Conservation (phyloP, 2,888 invertebrate species). For the Apamea epomidion region DNA sequence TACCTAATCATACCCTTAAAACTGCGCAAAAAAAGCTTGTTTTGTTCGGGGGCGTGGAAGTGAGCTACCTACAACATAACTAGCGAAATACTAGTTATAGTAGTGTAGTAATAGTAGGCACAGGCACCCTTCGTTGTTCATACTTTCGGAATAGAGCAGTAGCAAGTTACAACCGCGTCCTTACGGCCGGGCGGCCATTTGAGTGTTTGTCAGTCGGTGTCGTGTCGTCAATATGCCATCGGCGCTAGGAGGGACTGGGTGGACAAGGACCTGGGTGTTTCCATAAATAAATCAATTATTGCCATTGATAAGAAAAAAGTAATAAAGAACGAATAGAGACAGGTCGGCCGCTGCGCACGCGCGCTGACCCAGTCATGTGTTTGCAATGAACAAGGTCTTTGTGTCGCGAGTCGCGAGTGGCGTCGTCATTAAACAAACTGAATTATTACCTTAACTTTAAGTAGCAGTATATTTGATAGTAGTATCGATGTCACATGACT, state of each 20-base stretch:
- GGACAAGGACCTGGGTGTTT: neutral
- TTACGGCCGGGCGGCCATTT: neutral
- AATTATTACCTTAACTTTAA: constrained; percentile 50
- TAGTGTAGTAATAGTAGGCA: too few relatives aligned
- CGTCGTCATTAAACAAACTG: constrained; percentile 41
- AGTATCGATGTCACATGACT: constrained; percentile 44
- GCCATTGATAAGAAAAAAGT: constrained; percentile 10
- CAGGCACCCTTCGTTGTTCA: too few relatives aligned
- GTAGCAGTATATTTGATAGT: constrained; percentile 43
- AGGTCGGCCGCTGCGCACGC: neutral
- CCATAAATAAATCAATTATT: constrained; percentile 9
- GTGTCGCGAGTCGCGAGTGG: neutral
- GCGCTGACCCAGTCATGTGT: constrained; percentile 38
- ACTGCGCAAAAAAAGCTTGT: too few relatives aligned
- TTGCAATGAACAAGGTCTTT: constrained; percentile 46
- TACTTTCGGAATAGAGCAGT: too few relatives aligned
- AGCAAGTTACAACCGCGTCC: neutral
- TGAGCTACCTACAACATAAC: too few relatives aligned
- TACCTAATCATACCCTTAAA: too few relatives aligned
- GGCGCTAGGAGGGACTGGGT: neutral
- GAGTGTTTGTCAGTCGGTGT: neutral
- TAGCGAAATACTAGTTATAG: too few relatives aligned
- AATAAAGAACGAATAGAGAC: constrained; percentile 1
- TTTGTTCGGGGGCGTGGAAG: too few relatives aligned
- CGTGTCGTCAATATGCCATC: neutral